Evolutionary conservation across 2,113 vertebrate genomes (phyloP).

Genomic region (Arenaria interpres): DNA sequence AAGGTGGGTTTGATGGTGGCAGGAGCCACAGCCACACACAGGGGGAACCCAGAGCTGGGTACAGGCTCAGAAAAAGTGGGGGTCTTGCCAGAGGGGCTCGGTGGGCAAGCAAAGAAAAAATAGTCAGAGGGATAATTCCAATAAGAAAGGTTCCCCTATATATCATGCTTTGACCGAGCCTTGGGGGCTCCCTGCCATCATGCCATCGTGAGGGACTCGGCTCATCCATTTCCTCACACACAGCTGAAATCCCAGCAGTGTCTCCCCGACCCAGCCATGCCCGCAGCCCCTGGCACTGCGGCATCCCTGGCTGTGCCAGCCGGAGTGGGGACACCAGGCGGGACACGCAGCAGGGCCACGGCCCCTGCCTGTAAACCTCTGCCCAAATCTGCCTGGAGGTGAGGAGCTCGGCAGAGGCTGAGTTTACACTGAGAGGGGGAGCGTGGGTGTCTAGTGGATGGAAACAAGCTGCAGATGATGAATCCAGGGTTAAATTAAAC

Average conservation of each 20-base stretch:
- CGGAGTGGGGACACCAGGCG: fast-evolving
- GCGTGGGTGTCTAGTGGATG: not conserved
- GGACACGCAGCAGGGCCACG: fast-evolving
- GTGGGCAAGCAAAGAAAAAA: not conserved
- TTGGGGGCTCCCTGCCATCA: fast-evolving
- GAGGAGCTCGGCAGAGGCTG: not conserved
- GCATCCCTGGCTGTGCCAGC: not conserved
- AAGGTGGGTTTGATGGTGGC: not conserved
- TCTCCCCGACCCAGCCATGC: not conserved
- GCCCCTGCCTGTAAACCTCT: not conserved
- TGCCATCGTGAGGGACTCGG: not conserved
- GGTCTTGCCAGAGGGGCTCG: not conserved
- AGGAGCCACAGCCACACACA: not conserved
- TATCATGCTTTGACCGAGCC: not conserved
- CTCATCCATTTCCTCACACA: fast-evolving
- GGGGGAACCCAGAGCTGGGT: not conserved
- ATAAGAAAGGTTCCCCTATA: not conserved
- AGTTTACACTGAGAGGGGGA: not conserved
- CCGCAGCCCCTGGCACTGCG: not conserved
- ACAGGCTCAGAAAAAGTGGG: not conserved
- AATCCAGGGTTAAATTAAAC: slow-evolving; percentile 65
- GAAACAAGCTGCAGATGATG: slow-evolving; percentile 55
- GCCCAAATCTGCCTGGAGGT: not conserved
- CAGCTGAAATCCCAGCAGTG: not conserved
- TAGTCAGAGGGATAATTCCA: not conserved